These are phyloP conservation scores for Drosophila watanabei DNA, from an alignment of 1,140 invertebrate genomes.

Conservation along the genomic window DNA sequence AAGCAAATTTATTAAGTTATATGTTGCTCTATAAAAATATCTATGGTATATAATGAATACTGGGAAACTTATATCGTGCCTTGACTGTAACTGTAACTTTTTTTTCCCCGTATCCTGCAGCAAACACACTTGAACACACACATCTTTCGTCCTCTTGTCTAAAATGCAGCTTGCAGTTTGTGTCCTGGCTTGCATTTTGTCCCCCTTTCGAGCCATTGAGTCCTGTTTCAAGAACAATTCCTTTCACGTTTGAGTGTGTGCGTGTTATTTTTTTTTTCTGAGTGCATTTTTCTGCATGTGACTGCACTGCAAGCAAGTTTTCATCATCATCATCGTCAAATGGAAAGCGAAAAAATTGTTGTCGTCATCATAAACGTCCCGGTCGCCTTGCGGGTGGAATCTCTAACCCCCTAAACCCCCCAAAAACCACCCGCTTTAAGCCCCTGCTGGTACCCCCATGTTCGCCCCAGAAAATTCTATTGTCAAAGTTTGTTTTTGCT, in stretches of 20 bases:
- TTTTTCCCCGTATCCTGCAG: conserved; percentile 10
- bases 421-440: neutral
- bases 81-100: neutral
- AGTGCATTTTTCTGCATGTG: conserved; percentile 36
- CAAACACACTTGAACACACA: conserved; percentile 50
- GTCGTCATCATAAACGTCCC: conserved; percentile 54
- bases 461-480: conserved; percentile 10
- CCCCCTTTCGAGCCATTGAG: conserved; percentile 35
- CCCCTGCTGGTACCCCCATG: neutral
- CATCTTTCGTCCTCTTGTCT: conserved; percentile 49
- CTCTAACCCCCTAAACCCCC: neutral
- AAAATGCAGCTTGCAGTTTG: conserved; percentile 65
- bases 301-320: conserved; percentile 41
- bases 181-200: conserved; percentile 24
- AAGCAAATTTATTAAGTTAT: neutral
- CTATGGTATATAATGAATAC: neutral
- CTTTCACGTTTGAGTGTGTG: conserved; percentile 30
- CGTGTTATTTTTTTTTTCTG: conserved; percentile 18
- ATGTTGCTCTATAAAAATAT: neutral
- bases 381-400: conserved; percentile 9
- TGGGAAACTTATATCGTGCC: neutral
- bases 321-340: conserved; percentile 30
- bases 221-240: conserved; percentile 49
- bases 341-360: conserved; percentile 40
- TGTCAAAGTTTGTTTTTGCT: conserved; percentile 29